Conservation (phyloP, 2,113 vertebrate species). For the Ranitomeya imitator region DNA sequence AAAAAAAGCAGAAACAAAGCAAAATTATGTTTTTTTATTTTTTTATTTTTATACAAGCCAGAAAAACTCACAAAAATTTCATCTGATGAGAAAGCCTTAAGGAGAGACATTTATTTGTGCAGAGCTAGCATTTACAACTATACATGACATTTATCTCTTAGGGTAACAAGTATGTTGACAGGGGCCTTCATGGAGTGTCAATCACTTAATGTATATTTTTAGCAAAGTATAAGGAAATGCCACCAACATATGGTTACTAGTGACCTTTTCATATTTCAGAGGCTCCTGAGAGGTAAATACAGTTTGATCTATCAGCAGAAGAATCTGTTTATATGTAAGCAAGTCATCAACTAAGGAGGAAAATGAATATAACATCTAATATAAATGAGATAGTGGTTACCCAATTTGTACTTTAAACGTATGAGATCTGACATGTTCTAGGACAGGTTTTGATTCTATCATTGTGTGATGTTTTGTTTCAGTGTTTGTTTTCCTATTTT, state of each 20-base stretch:
- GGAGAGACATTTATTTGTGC: neutral
- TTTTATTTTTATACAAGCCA: no score
- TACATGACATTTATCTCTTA: conserved; percentile 27
- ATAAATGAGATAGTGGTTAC: neutral
- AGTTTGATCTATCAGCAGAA: neutral
- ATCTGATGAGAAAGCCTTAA: no score
- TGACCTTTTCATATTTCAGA: conserved; percentile 41
- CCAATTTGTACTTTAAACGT: neutral
- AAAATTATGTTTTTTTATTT: no score
- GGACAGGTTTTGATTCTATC: neutral
- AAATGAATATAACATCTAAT: neutral
- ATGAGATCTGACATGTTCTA: neutral
- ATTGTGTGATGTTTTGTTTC: neutral
- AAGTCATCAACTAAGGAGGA: neutral
- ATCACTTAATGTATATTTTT: conserved; percentile 41
- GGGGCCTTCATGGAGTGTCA: conserved; percentile 9
- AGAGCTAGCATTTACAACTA: conserved; percentile 3
- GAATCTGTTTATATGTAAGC: neutral
- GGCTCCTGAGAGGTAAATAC: conserved; percentile 7
- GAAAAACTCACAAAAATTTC: no score
- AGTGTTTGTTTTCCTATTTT: neutral
- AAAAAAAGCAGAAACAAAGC: no score
- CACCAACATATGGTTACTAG: conserved; percentile 32
- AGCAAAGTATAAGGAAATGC: conserved; percentile 6
- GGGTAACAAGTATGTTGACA: neutral